phyloP scores from a whole-genome alignment of 1,140 invertebrate genomes.

The Trachelipus rathkii region DNA sequence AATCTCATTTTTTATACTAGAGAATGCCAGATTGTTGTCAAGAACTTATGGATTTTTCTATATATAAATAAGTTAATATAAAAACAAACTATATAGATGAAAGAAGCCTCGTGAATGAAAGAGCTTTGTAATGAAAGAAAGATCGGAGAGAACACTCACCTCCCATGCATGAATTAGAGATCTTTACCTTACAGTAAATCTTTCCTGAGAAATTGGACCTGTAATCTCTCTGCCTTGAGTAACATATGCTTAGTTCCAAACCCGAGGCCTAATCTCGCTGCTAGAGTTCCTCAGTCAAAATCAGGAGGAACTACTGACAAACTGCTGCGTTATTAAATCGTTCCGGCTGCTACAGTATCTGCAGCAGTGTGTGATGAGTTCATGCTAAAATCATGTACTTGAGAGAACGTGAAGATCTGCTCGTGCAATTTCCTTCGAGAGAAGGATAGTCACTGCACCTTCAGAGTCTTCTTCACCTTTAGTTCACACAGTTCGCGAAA shows the following conservation, averaged over 20 bases:
- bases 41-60: too few species aligned
- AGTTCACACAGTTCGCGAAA: not conserved
- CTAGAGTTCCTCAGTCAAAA: slow-evolving; percentile 17
- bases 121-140: too few species aligned
- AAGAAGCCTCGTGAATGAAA: too few species aligned
- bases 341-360: slow-evolving; percentile 18
- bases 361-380: not conserved
- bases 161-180: slow-evolving; percentile 66
- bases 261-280: slow-evolving; percentile 50
- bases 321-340: slow-evolving; percentile 27
- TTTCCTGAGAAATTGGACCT: slow-evolving; percentile 68
- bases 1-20: too few species aligned
- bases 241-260: slow-evolving; percentile 56
- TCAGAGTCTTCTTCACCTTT: not conserved
- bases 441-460: not conserved
- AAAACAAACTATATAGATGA: too few species aligned
- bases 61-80: too few species aligned
- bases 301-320: slow-evolving; percentile 23
- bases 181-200: slow-evolving; percentile 60
- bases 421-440: not conserved
- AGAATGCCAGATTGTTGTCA: too few species aligned
- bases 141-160: slow-evolving; percentile 57
- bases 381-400: not conserved
- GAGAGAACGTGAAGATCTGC: not conserved
- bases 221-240: slow-evolving; percentile 62